Base-by-base conservation (phyloP, 37 sponge, comb jelly and placozoan genomes). In the Axinella damicornis region DNA sequence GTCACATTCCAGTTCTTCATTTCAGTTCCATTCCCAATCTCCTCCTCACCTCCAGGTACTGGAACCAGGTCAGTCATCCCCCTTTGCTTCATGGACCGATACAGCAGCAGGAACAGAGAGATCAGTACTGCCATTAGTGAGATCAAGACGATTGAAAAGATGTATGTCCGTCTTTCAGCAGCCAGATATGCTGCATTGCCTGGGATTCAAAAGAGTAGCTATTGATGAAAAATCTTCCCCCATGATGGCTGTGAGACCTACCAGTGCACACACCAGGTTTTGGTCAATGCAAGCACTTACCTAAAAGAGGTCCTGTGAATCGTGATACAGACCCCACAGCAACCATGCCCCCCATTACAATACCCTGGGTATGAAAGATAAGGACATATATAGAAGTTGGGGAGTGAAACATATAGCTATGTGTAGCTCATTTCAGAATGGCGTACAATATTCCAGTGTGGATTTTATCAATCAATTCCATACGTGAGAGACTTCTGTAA, bases 301-400 rank as follows among this genome's bases (percentile, higher is more conserved):
- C 71, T 66, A 76, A 78, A 17, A 79, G 66, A 16, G 87, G 88
- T 65, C 81, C 88, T 41, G 80, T 65, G 33, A 53, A 32, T 56
- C 72, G 72, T n/a, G 81, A n/a, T 2, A 80, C 14, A 30, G 76
- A 75, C 27, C 81, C 88, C 2, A 35, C 46, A 46, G 57, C 69
- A 28, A 87, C 75, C 17, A 87, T 33, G 19, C 63, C 1, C 53
- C 81, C 81, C 40, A 63, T 59, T 25, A 86, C 27, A 18, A 79
- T n/a, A 60, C 79, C 71, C 87, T 86, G 36, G 59, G 30, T 18
- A 64, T 0, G 39, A 82, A 39, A 57, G 32, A 76, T n/a, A n/a
- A n/a, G n/a, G n/a, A n/a, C n/a, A n/a, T n/a, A n/a, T n/a, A n/a
- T n/a, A n/a, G n/a, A n/a, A n/a, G n/a, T n/a, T n/a, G n/a, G n/a